Percentiles rank a stretch among this genome's conserved stretches.
Conservation (phyloP, 1,140 invertebrate genomes). For the Drosophila ogumai region DNA sequence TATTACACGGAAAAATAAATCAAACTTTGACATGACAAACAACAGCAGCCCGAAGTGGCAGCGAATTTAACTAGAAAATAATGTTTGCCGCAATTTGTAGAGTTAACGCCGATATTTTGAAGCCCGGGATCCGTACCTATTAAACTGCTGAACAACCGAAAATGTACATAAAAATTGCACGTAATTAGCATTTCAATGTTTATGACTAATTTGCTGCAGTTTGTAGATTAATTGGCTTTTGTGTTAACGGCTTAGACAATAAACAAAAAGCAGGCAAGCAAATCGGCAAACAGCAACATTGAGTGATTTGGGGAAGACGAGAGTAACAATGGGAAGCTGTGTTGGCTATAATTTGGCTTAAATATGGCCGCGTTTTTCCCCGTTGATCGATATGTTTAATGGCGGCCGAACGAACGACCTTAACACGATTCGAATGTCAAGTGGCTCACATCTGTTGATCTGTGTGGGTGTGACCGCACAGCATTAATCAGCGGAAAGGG, state of each 20-base stretch:
- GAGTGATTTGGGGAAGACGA: constrained; percentile 28
- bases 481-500: constrained; percentile 39
- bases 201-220: constrained; percentile 77
- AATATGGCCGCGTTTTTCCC: constrained; percentile 28
- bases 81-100: constrained; percentile 46
- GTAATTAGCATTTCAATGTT: constrained; percentile 80
- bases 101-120: constrained; percentile 17
- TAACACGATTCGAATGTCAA: constrained; percentile 50
- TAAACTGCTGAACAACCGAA: constrained; percentile 63
- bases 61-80: constrained; percentile 46
- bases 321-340: constrained; percentile 14
- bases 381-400: constrained; percentile 38
- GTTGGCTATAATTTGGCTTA: constrained; percentile 44
- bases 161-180: constrained; percentile 66
- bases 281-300: constrained; percentile 14
- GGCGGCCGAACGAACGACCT: constrained; percentile 29
- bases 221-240: constrained; percentile 77
- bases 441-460: constrained; percentile 23
- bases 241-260: constrained; percentile 64
- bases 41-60: constrained; percentile 20
- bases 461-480: constrained; percentile 35
- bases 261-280: constrained; percentile 16
- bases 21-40: constrained; percentile 71
- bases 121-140: constrained; percentile 41
- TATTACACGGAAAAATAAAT: constrained; percentile 79